Evolutionary conservation across 1,140 invertebrate species (phyloP).

Genomic region (Drosophila murphyi): DNA sequence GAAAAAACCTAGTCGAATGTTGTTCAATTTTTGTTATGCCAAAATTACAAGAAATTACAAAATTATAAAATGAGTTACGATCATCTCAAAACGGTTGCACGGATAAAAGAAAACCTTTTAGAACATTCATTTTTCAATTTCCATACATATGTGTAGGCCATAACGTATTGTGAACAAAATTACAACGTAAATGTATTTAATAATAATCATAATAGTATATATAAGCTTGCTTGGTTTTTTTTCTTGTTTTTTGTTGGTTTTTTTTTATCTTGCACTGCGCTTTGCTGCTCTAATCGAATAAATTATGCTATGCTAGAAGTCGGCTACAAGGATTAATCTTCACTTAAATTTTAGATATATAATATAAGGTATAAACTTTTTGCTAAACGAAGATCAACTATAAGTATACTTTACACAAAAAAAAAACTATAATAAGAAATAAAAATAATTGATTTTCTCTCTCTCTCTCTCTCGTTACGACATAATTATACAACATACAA

Average conservation of each 20-base stretch:
- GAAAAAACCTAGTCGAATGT: too few species aligned
- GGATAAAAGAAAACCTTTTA: not conserved
- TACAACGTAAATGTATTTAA: constrained; percentile 21
- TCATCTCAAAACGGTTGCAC: too few species aligned
- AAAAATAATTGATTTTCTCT: constrained; percentile 17
- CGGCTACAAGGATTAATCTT: constrained; percentile 55
- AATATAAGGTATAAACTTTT: constrained; percentile 43
- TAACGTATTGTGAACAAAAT: constrained; percentile 24
- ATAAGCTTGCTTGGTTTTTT: not conserved
- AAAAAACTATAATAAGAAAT: constrained; percentile 24
- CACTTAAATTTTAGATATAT: constrained; percentile 33
- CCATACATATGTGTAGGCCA: not conserved
- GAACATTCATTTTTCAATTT: not conserved
- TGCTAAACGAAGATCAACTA: constrained; percentile 79
- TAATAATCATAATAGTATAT: constrained; percentile 25
- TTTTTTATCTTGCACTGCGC: constrained; percentile 21
- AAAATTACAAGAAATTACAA: too few species aligned
- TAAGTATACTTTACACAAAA: constrained; percentile 46
- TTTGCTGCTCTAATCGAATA: constrained; percentile 57
- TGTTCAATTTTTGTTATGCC: too few species aligned
- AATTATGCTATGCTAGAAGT: constrained; percentile 78
- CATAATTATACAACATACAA: constrained; percentile 46
- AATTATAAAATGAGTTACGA: too few species aligned
- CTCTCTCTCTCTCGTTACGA: constrained; percentile 11
- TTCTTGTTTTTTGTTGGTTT: constrained; percentile 10